Conservation (phyloP, 2,113 vertebrate species). For the Motacilla tschutschensis region DNA sequence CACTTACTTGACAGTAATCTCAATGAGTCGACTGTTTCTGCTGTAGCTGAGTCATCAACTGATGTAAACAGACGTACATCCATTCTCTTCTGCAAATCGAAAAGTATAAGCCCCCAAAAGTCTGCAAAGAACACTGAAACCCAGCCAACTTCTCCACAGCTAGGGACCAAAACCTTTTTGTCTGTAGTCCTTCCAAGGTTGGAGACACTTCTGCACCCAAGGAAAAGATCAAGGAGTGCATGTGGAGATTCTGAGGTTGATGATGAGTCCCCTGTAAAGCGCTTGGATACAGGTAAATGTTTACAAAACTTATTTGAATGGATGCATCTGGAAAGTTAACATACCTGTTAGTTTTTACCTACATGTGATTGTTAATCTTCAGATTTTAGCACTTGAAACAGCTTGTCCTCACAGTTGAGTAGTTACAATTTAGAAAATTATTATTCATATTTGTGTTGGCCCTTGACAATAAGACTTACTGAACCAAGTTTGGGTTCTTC, state of each 20-base stretch:
- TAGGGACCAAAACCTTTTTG: conserved; percentile 96
- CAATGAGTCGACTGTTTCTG: conserved; percentile 86
- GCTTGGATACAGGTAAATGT: conserved; percentile 86
- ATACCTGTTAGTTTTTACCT: background rate
- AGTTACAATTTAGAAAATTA: background rate
- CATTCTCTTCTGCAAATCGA: conserved; percentile 93
- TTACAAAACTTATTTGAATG: conserved; percentile 26
- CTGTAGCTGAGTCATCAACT: conserved; percentile 84
- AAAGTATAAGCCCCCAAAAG: conserved; percentile 87
- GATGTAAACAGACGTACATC: conserved; percentile 89
- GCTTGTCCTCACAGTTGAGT: background rate
- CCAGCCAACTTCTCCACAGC: conserved; percentile 83
- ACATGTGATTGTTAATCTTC: background rate
- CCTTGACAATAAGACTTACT: background rate
- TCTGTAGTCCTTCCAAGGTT: conserved; percentile 96
- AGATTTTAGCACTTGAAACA: background rate
- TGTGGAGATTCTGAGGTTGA: conserved; percentile 82
- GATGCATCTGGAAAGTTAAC: conserved; percentile 18
- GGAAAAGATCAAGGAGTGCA: conserved; percentile 91
- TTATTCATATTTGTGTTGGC: background rate
- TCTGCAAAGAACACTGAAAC: conserved; percentile 79
- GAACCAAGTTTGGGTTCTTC: background rate
- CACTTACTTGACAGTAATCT: conserved; percentile 82
- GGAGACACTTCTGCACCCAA: conserved; percentile 94
- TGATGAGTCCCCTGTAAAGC: conserved; percentile 86